These are phyloP conservation scores for Pelmatolapia mariae DNA, from an alignment of 2,113 vertebrate genomes.

Conservation along the genomic window DNA sequence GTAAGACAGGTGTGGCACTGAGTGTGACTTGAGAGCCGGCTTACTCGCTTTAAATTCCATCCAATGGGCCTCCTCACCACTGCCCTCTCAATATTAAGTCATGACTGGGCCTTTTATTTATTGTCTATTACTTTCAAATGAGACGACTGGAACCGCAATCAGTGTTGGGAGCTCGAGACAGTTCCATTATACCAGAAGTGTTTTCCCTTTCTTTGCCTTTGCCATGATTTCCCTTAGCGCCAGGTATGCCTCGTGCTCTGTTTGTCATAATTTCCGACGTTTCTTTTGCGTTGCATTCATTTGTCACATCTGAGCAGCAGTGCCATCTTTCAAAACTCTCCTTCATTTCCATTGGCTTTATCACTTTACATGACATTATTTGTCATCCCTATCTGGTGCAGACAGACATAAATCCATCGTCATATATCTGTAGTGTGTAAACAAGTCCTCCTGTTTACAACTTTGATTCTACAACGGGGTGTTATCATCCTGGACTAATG, in stretches of 20 bases:
- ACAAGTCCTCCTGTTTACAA: neutral
- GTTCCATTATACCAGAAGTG: neutral
- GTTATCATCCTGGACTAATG: neutral
- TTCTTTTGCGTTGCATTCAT: neutral
- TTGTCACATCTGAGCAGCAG: neutral
- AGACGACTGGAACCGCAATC: neutral
- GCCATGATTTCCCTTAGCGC: slow-evolving; percentile 14
- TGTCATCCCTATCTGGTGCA: slow-evolving; percentile 11
- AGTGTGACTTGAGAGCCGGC: neutral
- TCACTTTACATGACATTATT: slow-evolving; percentile 21
- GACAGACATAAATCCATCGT: neutral
- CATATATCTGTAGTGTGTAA: neutral
- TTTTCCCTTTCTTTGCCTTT: neutral
- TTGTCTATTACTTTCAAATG: neutral
- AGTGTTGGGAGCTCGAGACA: neutral
- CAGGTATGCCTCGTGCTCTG: neutral
- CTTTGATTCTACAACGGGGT: neutral
- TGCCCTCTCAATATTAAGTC: neutral
- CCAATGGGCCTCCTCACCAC: neutral
- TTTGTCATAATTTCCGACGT: slow-evolving; percentile 14
- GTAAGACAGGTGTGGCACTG: neutral
- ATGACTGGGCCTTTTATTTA: neutral
- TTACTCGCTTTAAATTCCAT: neutral
- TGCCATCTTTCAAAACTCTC: neutral
- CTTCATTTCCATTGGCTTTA: slow-evolving; percentile 6